Conservation (phyloP, 2,888 invertebrate species). For the Ptilodon capucinus region DNA sequence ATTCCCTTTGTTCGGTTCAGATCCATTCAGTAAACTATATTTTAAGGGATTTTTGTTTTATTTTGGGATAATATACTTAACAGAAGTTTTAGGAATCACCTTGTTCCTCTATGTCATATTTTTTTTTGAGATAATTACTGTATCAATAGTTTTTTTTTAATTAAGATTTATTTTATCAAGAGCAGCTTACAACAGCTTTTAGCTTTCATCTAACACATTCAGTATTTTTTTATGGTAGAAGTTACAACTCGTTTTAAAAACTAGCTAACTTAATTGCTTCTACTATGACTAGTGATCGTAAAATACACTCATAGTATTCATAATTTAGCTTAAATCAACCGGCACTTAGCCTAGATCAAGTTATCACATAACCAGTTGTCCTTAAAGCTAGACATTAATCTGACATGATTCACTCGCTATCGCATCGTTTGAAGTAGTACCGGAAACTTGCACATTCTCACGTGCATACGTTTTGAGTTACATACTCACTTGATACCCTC, state of each 20-base stretch:
- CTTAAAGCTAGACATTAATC: not conserved
- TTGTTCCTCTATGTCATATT: not conserved
- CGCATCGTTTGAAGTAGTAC: slow-evolving; percentile 8
- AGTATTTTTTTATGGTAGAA: not conserved
- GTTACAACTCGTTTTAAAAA: no score
- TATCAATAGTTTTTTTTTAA: no score
- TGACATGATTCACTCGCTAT: slow-evolving; percentile 6
- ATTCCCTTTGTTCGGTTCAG: slow-evolving; percentile 36
- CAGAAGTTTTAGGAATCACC: slow-evolving; percentile 5
- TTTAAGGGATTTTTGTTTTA: slow-evolving; percentile 19
- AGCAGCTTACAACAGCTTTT: no score
- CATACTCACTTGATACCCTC: slow-evolving; percentile 1
- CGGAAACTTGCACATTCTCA: slow-evolving; percentile 57
- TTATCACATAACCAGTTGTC: not conserved
- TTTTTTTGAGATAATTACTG: no score
- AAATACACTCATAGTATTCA: not conserved
- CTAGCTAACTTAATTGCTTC: no score
- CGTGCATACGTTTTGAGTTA: slow-evolving; percentile 33
- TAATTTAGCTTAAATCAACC: not conserved
- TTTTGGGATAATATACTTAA: slow-evolving; percentile 13
- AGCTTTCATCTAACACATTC: no score
- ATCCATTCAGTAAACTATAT: slow-evolving; percentile 36
- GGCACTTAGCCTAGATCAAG: not conserved
- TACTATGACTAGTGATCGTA: not conserved
- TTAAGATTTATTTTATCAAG: no score